Evolutionary conservation across 2,888 invertebrate species (phyloP), one percentile per base, ranked within the genome.

Genomic region (Lysandra bellargus): DNA sequence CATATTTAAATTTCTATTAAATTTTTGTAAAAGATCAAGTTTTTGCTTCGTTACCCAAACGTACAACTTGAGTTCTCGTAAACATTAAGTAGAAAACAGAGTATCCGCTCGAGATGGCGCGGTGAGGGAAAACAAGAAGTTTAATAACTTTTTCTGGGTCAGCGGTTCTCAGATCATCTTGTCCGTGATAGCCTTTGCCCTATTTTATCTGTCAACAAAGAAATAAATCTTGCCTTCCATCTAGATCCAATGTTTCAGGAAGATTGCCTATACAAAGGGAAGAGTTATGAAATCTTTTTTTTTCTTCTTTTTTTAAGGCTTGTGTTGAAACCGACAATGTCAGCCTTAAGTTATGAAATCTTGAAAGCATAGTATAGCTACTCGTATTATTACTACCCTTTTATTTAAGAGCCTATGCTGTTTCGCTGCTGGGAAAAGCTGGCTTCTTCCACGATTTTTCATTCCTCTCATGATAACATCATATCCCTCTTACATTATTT

Each of bases 61-160:
- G 2, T 33, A 30, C 12, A 64, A 9, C 64, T 23, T 69, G 17
- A 57, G 57, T 69, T 37, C 64, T 64, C 64, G 12, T 69, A 33
- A 69, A 69, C 69, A 37, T 69, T 37, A 69, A 69, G 37, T 37
- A 69, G 17, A 69, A 69, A 14, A 69, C 14, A 5, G 69, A 37
- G 69, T 69, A 69, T 5, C 6, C 69, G 69, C 69, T 37, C 14
- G 33, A 69, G 69, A 69, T 69, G 33, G 12, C 33, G 33, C 69
- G 33, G 69, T 37, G 69, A 17, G 23, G 69, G 17, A 69, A 69
- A 37, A 69, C 69, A 69, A 69, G 37, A 69, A 33, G 69, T 69
- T 69, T 69, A 69, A 69, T 69, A 69, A 69, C 69, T 69, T 69
- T 69, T 69, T 69, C 69, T 69, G 69, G 69, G 69, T 37, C 69